Base-by-base conservation (phyloP, 64 coral and sea anemone genomes). In the Stichodactyla mertensii region DNA sequence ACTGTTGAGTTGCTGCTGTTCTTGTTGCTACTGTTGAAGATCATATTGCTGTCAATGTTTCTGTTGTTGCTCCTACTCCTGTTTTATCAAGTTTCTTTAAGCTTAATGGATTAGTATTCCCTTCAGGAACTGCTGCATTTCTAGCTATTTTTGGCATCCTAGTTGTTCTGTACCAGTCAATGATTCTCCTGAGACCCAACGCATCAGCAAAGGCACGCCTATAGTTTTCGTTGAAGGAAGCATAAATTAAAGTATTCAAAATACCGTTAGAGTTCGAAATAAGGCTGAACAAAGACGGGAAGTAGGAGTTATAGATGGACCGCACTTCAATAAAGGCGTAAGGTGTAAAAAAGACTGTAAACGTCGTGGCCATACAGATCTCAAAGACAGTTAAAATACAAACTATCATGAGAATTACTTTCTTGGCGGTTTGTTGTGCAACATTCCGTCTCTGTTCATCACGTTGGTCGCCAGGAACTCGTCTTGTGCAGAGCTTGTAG, bases 401-500 rank as follows among this genome's bases (percentile, higher is more conserved):
- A 31, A 31, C 28, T 31, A 31, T 31, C 28, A 31, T 31, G 28
- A 31, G 28, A 31, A 31, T 31, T 31, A 31, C 87, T 56, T 79
- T 88, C 31, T 55, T 55, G 8, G 87, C 87, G 36, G 56, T 80
- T 11, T 45, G 71, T 26, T 19, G 77, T 14, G 77, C 87, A 19
- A 51, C n/a, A 1, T 20, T 57, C 45, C 80, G 24, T 16, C 78
- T 57, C 6, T 20, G 28, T 10, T 10, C 77, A 56, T 61, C 57
- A 7, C 15, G 45, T 10, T 45, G 27, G 7, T 88, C 77, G 16
- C 87, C 87, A 80, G 87, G 87, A 88, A 88, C 28, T 16, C 59
- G 74, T 80, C 87, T 55, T 57, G 16, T 88, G 54, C 87, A 88
- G 58, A 88, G 87, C 16, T 78, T 77, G 51, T 88, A 88, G 16